phyloP scores from a whole-genome alignment of 2,113 vertebrate species.

The Rhadina sibilatrix region DNA sequence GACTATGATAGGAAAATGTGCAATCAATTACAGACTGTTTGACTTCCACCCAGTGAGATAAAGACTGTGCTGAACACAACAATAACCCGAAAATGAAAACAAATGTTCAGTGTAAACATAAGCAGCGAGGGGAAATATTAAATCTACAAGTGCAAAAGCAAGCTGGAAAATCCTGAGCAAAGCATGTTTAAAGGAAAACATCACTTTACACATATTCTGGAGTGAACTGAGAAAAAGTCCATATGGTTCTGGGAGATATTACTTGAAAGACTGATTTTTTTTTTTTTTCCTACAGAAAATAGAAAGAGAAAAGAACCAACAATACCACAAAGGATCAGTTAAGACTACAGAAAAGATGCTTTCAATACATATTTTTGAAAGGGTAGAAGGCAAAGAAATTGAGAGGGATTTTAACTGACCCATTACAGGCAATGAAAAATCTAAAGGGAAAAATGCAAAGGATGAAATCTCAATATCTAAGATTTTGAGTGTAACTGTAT shows the following conservation, averaged over 20 bases:
- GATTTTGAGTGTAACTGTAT: neutral
- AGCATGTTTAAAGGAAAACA: neutral
- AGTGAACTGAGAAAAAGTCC: neutral
- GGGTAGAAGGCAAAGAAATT: neutral
- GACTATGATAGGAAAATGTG: neutral
- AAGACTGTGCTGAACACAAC: neutral
- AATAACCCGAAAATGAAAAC: conserved; percentile 23
- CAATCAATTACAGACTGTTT: conserved; percentile 13
- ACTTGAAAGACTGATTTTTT: neutral
- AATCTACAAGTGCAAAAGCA: neutral
- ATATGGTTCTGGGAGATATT: neutral
- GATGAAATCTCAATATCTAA: neutral
- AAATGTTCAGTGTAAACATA: neutral
- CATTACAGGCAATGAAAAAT: neutral
- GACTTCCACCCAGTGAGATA: neutral
- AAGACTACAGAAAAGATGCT: neutral
- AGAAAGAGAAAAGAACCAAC: neutral
- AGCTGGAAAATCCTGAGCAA: neutral
- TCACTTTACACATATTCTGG: neutral
- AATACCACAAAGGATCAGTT: neutral
- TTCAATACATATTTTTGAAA: neutral
- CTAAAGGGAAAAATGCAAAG: neutral
- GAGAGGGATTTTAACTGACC: neutral
- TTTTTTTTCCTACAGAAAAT: neutral
- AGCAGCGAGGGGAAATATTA: neutral